Evolutionary conservation across 2,797 vertebrate genomes (phyloP).

Genomic region (Botia kubotai): DNA sequence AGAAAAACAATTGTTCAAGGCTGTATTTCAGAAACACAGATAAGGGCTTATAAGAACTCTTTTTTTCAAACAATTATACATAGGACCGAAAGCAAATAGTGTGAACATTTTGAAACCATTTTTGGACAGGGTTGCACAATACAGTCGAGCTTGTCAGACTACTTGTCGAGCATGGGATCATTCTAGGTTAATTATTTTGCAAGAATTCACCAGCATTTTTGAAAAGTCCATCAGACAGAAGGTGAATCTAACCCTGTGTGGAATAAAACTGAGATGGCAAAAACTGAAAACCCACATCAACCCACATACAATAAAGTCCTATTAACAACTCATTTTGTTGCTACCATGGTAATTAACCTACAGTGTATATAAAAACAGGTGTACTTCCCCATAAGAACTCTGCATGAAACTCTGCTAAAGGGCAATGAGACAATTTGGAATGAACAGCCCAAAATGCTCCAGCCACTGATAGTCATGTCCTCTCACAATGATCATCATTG

Average conservation of each 20-base stretch:
- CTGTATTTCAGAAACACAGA: neutral
- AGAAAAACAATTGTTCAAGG: no score
- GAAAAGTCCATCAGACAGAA: no score
- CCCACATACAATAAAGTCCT: neutral
- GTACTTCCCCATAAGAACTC: neutral
- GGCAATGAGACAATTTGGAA: conserved; percentile 4
- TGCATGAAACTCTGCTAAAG: conserved; percentile 16
- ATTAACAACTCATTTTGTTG: neutral
- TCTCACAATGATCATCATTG: conserved; percentile 57
- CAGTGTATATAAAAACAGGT: neutral
- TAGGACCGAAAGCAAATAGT: neutral
- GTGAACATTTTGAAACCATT: no score
- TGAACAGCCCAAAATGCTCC: conserved; percentile 50
- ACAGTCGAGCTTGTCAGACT: no score
- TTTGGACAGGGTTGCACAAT: no score
- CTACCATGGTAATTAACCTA: neutral
- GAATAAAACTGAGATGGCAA: neutral
- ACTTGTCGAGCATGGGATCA: no score
- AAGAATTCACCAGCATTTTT: no score
- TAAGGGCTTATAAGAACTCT: neutral
- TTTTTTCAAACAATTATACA: neutral
- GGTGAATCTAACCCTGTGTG: no score
- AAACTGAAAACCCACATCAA: neutral
- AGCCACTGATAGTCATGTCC: conserved; percentile 65
- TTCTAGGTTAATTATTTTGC: no score